Conservation (phyloP, 2,888 invertebrate genomes). For the Esperia sulphurella region DNA sequence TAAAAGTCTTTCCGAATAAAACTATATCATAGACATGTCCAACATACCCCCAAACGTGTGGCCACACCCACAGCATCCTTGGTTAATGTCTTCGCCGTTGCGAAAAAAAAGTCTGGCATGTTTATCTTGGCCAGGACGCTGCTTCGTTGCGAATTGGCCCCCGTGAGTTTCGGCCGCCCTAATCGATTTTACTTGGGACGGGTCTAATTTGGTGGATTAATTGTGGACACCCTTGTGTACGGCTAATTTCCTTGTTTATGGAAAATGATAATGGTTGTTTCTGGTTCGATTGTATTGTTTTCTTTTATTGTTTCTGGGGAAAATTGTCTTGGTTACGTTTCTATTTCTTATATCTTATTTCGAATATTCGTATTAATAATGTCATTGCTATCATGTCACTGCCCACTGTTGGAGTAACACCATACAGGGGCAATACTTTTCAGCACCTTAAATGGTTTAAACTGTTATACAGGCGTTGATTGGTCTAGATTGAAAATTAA, state of each 20-base stretch:
- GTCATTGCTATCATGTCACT: too few species aligned
- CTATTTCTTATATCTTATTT: too few species aligned
- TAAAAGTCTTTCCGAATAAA: too few species aligned
- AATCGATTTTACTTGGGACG: slow-evolving; percentile 74
- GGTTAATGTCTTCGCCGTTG: slow-evolving; percentile 76
- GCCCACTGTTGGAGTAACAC: too few species aligned
- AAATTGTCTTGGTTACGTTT: too few species aligned
- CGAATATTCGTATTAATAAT: too few species aligned
- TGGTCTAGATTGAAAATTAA: too few species aligned
- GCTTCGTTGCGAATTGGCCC: slow-evolving; percentile 58
- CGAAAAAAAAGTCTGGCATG: slow-evolving; percentile 72
- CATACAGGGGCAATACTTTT: too few species aligned
- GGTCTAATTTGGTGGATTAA: slow-evolving; percentile 76
- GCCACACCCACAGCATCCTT: slow-evolving; percentile 63
- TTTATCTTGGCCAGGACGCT: slow-evolving; percentile 71
- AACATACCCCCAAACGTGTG: slow-evolving; percentile 14
- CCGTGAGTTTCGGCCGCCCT: slow-evolving; percentile 45
- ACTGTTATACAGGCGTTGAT: too few species aligned
- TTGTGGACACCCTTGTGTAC: slow-evolving; percentile 71
- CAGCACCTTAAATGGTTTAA: too few species aligned
- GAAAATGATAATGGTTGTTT: slow-evolving; percentile 41
- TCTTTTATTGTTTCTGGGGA: background rate
- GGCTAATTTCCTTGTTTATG: slow-evolving; percentile 72
- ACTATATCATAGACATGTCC: background rate
- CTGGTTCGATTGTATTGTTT: slow-evolving; percentile 23